A percentile compares a stretch with the other conserved stretches of the same genome.
These are phyloP conservation scores for Rhadinocentrus ornatus DNA, from an alignment of 2,797 vertebrate genomes.

Conservation along the genomic window DNA sequence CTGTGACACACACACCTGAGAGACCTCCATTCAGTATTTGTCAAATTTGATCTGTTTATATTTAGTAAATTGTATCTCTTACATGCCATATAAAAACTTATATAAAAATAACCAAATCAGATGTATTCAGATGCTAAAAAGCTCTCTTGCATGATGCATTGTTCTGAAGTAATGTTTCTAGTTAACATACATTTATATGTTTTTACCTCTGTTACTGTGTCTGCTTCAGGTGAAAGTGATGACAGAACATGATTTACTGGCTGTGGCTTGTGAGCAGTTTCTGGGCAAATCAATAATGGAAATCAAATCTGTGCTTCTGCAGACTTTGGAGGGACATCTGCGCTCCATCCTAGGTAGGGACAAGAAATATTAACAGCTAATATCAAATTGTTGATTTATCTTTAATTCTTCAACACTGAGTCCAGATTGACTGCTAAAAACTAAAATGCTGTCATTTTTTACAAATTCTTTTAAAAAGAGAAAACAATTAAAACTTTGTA, in stretches of 20 bases:
- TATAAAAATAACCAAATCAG: no score
- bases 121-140: no score
- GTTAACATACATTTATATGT: no score
- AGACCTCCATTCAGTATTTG: no score
- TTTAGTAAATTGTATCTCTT: no score
- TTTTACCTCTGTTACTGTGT: background rate
- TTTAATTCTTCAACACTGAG: background rate
- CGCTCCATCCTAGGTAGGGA: slow-evolving; percentile 91
- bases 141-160: no score
- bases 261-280: slow-evolving; percentile 94
- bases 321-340: slow-evolving; percentile 94
- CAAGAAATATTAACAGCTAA: background rate
- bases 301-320: slow-evolving; percentile 92
- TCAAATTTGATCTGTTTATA: no score
- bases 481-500: background rate
- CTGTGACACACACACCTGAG: no score
- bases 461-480: background rate
- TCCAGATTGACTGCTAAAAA: background rate
- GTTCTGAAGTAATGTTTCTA: no score
- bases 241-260: slow-evolving; percentile 91
- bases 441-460: background rate
- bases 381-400: background rate
- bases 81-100: no score
- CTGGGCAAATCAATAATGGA: slow-evolving; percentile 90
- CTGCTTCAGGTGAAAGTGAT: slow-evolving; percentile 91